A percentile compares a stretch with the other conserved stretches of the same genome.
Conservation (phyloP, 2,113 vertebrate species). For the Saimiri boliviensis region DNA sequence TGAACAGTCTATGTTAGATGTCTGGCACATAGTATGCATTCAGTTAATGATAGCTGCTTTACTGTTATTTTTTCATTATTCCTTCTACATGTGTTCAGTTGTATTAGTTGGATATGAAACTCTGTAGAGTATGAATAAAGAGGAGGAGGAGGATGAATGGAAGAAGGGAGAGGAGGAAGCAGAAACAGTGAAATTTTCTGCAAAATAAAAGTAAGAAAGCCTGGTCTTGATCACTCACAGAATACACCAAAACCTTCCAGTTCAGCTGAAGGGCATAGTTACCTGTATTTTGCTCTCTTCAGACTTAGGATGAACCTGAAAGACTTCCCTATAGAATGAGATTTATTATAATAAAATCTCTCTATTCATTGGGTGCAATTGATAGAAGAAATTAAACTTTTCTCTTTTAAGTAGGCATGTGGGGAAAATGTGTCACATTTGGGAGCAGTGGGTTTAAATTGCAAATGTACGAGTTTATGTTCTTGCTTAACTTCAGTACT, state of each 20-base stretch:
- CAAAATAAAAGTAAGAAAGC: neutral
- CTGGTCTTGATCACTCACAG: neutral
- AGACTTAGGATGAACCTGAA: neutral
- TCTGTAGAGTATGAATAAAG: neutral
- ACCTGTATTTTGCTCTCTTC: neutral
- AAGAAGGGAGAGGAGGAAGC: neutral
- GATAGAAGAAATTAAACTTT: neutral
- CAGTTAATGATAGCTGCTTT: neutral
- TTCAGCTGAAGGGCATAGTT: neutral
- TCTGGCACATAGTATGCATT: neutral
- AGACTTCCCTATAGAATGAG: neutral
- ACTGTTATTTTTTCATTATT: neutral
- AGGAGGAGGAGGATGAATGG: neutral
- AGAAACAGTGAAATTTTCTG: neutral
- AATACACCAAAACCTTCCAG: neutral
- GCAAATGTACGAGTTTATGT: neutral
- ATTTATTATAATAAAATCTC: constrained; percentile 29
- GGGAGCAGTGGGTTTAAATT: neutral
- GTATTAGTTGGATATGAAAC: neutral
- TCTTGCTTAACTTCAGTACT: neutral
- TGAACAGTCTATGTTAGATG: neutral
- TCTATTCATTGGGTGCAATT: neutral
- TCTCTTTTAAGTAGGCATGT: neutral
- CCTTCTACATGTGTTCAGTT: neutral
- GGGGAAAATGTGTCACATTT: neutral